Conservation (phyloP, 2,797 vertebrate species). For the Helicolenus hilgendorfi region DNA sequence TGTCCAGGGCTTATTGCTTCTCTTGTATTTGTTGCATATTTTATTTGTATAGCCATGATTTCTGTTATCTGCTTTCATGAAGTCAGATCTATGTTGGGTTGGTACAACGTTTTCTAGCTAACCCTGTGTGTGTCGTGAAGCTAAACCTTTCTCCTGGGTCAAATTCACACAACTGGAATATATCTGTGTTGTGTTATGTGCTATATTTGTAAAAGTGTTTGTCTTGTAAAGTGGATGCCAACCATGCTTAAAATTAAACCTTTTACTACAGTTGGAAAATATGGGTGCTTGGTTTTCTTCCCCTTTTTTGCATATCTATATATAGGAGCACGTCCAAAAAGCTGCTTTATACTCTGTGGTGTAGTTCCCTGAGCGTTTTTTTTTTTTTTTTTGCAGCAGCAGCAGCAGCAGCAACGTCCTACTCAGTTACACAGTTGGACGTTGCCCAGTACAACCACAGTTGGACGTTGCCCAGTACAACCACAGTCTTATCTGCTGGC, state of each 20-base stretch:
- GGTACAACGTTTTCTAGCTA: not conserved
- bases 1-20: not conserved
- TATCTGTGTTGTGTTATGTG: not conserved
- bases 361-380: not conserved
- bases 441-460: not conserved
- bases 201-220: not conserved
- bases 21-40: not conserved
- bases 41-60: not conserved
- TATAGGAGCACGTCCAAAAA: not conserved
- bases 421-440: not conserved
- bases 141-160: not conserved
- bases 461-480: not conserved
- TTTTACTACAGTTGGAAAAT: not conserved
- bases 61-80: not conserved
- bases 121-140: not conserved
- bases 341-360: not conserved
- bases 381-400: not conserved
- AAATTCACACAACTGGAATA: not conserved
- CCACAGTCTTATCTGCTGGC: slow-evolving; percentile 25
- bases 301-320: not conserved
- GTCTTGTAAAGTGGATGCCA: not conserved
- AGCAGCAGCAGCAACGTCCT: not conserved
- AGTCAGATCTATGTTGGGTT: not conserved
- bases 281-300: not conserved
- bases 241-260: not conserved